phyloP scores from a whole-genome alignment of 2,113 vertebrate species.

The Tympanuchus pallidicinctus region DNA sequence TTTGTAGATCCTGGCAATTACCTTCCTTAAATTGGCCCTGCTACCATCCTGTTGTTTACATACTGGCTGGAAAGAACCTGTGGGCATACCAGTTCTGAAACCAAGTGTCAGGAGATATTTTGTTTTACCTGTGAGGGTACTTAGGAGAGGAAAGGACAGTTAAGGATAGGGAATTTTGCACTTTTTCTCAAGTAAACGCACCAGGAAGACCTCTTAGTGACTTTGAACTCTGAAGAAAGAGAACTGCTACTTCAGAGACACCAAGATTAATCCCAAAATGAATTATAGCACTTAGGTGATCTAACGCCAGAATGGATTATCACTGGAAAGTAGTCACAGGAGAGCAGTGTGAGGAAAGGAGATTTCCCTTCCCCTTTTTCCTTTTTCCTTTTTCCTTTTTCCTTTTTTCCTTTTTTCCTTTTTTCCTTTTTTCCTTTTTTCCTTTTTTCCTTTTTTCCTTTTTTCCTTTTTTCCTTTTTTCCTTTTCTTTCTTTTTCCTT shows the following conservation, averaged over 20 bases:
- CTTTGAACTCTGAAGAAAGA: neutral
- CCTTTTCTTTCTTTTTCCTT: neutral
- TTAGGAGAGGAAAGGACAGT: neutral
- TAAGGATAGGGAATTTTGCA: neutral
- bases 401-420: no score
- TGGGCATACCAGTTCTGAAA: neutral
- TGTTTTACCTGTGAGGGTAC: conserved; percentile 38
- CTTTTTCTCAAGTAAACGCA: neutral
- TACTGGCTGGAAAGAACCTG: neutral
- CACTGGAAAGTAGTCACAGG: neutral
- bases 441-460: no score
- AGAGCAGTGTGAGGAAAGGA: neutral
- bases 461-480: neutral
- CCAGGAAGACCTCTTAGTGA: neutral
- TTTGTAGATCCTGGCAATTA: neutral
- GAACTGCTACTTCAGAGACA: neutral
- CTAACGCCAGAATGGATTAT: neutral
- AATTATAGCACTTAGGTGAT: neutral
- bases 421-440: neutral
- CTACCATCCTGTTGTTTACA: neutral
- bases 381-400: neutral
- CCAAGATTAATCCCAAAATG: neutral
- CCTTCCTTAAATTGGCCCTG: neutral
- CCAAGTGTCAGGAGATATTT: conserved; percentile 24
- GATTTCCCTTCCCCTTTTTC: neutral